Conservation (phyloP, 2,113 vertebrate species). For the Muntiacus muntjak region DNA sequence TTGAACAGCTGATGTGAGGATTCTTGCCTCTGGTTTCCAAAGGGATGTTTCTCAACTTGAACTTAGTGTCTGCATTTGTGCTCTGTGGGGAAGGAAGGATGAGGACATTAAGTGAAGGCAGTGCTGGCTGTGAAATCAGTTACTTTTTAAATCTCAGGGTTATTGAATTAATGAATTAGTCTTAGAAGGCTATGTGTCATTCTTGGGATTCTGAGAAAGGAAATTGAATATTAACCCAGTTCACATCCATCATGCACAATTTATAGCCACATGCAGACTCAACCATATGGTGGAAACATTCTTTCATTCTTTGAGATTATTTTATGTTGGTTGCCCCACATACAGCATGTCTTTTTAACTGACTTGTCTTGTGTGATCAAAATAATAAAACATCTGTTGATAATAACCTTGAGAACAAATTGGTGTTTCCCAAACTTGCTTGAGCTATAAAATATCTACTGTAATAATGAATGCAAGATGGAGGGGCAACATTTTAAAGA, state of each 20-base stretch:
- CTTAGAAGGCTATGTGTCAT: slow-evolving; percentile 40
- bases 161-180: slow-evolving; percentile 54
- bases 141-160: slow-evolving; percentile 47
- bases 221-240: slow-evolving; percentile 48
- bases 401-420: slow-evolving; percentile 65
- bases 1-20: not conserved
- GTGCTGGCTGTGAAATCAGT: slow-evolving; percentile 62
- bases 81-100: not conserved
- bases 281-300: slow-evolving; percentile 44
- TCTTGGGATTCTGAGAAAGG: slow-evolving; percentile 42
- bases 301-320: slow-evolving; percentile 62
- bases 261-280: slow-evolving; percentile 51
- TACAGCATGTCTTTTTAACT: slow-evolving; percentile 19
- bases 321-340: slow-evolving; percentile 26
- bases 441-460: not conserved
- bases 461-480: not conserved
- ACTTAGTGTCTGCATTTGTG: not conserved
- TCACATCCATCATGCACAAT: slow-evolving; percentile 42
- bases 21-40: slow-evolving; percentile 22
- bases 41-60: not conserved
- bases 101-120: slow-evolving; percentile 25
- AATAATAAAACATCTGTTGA: slow-evolving; percentile 58
- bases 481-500: not conserved
- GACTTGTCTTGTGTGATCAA: slow-evolving; percentile 19
- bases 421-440: slow-evolving; percentile 31